These are phyloP conservation scores for Helarctos malayanus DNA, from an alignment of 2,797 vertebrate species.

Conservation along the genomic window DNA sequence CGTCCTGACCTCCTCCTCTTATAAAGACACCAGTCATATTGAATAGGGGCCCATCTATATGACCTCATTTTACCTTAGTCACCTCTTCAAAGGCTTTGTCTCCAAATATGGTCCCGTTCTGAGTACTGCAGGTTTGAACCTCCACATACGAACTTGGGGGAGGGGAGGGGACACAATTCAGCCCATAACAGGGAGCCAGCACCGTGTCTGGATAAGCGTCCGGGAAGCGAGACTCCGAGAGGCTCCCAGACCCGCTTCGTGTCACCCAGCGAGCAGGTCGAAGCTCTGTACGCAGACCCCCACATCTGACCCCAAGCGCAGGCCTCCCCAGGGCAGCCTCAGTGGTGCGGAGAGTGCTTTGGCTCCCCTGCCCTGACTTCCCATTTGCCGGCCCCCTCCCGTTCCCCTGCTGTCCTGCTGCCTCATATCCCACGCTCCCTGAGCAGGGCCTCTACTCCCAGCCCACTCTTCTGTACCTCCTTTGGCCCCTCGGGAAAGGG, in stretches of 20 bases:
- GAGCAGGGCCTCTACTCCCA: background rate
- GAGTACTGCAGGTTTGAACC: background rate
- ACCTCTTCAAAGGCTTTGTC: background rate
- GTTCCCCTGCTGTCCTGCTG: background rate
- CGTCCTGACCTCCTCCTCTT: background rate
- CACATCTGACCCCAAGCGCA: background rate
- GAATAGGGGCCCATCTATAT: background rate
- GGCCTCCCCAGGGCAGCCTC: background rate
- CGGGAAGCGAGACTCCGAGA: background rate
- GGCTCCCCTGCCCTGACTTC: background rate
- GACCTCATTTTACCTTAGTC: background rate
- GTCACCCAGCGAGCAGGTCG: background rate
- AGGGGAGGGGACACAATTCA: background rate
- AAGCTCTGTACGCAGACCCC: background rate
- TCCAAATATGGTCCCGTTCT: background rate
- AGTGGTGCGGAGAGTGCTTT: background rate
- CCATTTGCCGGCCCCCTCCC: background rate
- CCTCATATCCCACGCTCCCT: background rate
- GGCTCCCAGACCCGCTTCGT: background rate
- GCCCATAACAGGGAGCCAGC: background rate
- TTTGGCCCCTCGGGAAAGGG: background rate
- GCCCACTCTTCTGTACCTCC: background rate
- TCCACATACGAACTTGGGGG: background rate
- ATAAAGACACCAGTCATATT: background rate
- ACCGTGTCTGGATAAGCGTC: background rate